Base-by-base conservation (phyloP, 1,140 invertebrate species). In the Macrobrachium rosenbergii region DNA sequence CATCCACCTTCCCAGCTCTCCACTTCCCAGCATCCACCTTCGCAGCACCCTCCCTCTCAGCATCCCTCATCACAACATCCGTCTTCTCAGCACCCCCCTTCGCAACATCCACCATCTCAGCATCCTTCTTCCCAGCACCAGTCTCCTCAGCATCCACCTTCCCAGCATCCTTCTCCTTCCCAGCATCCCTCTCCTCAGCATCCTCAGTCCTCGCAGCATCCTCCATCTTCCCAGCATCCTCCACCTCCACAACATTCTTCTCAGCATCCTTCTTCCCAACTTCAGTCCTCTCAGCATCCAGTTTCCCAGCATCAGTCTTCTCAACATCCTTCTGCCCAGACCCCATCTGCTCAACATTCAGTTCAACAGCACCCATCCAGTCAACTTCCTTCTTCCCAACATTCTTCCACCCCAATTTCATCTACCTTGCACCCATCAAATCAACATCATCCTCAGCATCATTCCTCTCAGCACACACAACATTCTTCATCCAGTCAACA, bases 1-100 rank as follows among this genome's bases (percentile, higher is more conserved):
- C 84, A 87, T 37, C 76, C 83, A 64, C 21, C 84, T 59, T 72
- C 84, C 72, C 76, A 86, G 52, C 83, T 59, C 76, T 21, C 83
- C 23, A 23, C 76, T 43, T 67, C 43, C 45, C 83, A 84, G 60
- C 83, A 85, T 52, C 75, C 83, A 78, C 62, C 83, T 63, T 85
- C 83, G 8, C 83, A 85, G 1, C 77, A 75, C 28, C 83, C 83
- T 45, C 75, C 83, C 12, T 58, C 83, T 28, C 63, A 75, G 78
- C 83, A 79, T 45, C 28, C 83, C 37, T 14, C 82, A 78, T 76
- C 82, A 69, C 58, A 80, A 23, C 52, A 43, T 59, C 64, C 59
- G 75, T 43, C 79, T 77, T 73, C 82, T 60, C 58, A 80, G 23
- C 52, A 43, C 45, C 64, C 69, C 63, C 43, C 79, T 77, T 76